phyloP scores from a whole-genome alignment of 1,140 invertebrate genomes.

The Drosophila orosa region DNA sequence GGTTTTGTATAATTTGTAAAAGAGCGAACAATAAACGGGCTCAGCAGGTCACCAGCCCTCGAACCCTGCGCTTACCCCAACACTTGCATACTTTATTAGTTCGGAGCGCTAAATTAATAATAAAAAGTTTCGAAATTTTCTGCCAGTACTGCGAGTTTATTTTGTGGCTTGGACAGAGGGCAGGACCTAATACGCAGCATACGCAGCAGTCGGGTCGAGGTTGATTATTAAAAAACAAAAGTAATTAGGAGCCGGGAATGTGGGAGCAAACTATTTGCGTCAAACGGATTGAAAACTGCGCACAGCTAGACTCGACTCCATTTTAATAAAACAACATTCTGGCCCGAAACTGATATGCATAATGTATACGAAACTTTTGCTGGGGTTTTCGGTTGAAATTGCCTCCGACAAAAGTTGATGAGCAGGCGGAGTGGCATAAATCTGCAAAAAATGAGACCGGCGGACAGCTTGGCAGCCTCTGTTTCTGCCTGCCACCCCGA shows the following conservation, averaged over 20 bases:
- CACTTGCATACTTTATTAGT: constrained; percentile 72
- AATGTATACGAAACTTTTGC: constrained; percentile 62
- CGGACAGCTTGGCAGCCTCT: constrained; percentile 13
- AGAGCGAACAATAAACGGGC: constrained; percentile 48
- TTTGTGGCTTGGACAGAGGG: constrained; percentile 23
- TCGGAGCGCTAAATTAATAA: constrained; percentile 76
- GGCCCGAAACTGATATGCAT: constrained; percentile 59
- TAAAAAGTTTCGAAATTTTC: constrained; percentile 66
- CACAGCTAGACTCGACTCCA: constrained; percentile 43
- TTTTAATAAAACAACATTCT: constrained; percentile 48
- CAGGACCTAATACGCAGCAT: constrained; percentile 60
- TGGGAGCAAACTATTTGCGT: constrained; percentile 54
- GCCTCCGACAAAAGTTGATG: constrained; percentile 52
- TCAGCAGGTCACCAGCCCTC: constrained; percentile 40
- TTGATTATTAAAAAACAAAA: constrained; percentile 82
- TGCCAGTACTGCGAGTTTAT: constrained; percentile 56
- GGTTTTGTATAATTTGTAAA: constrained; percentile 60
- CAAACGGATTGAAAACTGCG: constrained; percentile 50
- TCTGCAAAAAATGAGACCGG: constrained; percentile 34
- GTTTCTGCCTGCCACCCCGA: neutral
- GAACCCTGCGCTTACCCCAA: neutral
- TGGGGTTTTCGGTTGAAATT: constrained; percentile 35
- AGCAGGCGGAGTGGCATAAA: constrained; percentile 43
- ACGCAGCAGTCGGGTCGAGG: constrained; percentile 63
- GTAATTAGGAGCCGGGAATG: constrained; percentile 67